Evolutionary conservation across 2,888 invertebrate species (phyloP).

Genomic region (Diabrotica balteata): DNA sequence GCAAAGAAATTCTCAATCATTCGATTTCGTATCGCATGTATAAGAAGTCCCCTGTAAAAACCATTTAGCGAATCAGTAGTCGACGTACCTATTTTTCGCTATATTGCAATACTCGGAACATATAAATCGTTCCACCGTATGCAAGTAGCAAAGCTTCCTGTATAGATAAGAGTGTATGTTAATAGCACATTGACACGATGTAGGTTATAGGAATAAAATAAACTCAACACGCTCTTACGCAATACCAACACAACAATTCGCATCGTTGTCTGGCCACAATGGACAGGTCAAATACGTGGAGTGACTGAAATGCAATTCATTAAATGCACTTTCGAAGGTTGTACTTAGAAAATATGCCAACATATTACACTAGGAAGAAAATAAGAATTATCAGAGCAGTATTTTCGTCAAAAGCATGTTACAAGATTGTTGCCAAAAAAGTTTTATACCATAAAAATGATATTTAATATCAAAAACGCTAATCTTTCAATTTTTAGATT

Average conservation of each 20-base stretch:
- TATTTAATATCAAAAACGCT: too few species aligned
- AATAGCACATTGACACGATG: slow-evolving; percentile 51
- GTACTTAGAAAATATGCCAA: slow-evolving; percentile 3
- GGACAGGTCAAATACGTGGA: slow-evolving; percentile 48
- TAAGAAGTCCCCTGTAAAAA: too few species aligned
- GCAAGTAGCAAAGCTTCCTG: slow-evolving; percentile 34
- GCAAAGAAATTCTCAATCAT: too few species aligned
- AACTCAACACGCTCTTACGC: slow-evolving; percentile 41
- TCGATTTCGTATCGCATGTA: too few species aligned
- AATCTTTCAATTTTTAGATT: too few species aligned
- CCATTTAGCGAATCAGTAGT: background rate
- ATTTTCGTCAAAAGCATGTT: too few species aligned
- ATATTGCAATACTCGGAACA: slow-evolving; percentile 18
- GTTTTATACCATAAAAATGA: too few species aligned
- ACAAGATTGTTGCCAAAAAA: too few species aligned
- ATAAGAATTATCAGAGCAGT: too few species aligned
- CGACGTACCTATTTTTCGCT: background rate
- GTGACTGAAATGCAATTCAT: slow-evolving; percentile 33
- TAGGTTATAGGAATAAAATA: slow-evolving; percentile 51
- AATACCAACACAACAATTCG: slow-evolving; percentile 38
- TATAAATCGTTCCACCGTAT: slow-evolving; percentile 24
- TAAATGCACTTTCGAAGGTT: slow-evolving; percentile 25
- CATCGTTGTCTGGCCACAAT: slow-evolving; percentile 48
- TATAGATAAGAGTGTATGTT: slow-evolving; percentile 44
- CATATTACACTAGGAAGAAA: background rate